A percentile compares a stretch with the other conserved stretches of the same genome.
phyloP scores from a whole-genome alignment of 1,140 invertebrate genomes.

The Halictus rubicundus region DNA sequence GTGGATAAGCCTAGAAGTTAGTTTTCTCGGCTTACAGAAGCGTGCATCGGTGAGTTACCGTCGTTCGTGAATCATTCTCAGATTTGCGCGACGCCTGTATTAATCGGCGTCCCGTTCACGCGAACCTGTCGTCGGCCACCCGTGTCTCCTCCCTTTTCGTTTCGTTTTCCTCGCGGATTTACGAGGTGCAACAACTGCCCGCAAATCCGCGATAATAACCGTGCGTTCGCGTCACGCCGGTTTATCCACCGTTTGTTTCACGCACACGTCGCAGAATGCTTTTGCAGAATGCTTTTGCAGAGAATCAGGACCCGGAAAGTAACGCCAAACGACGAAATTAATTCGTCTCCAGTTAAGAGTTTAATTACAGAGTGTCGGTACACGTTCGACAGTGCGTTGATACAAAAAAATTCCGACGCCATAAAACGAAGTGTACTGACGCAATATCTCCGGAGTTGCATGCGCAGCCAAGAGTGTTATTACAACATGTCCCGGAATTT shows the following conservation, averaged over 20 bases:
- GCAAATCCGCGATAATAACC: conserved; percentile 42
- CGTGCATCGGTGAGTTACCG: conserved; percentile 17
- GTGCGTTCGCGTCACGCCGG: conserved; percentile 1
- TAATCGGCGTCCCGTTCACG: conserved; percentile 22
- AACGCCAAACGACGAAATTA: no score
- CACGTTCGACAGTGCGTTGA: no score
- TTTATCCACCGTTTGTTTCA: conserved; percentile 12
- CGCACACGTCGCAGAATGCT: no score
- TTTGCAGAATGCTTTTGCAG: no score
- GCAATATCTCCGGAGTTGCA: neutral
- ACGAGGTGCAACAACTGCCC: conserved; percentile 21
- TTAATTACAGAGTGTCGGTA: no score
- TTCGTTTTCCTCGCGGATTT: conserved; percentile 26
- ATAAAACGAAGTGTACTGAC: neutral
- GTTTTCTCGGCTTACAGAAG: neutral
- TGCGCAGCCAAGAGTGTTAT: neutral
- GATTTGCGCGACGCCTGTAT: conserved; percentile 26
- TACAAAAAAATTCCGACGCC: no score
- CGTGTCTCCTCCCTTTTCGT: neutral
- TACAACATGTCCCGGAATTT: conserved; percentile 10
- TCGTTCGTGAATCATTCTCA: conserved; percentile 24
- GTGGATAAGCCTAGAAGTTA: neutral
- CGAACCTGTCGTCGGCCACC: neutral
- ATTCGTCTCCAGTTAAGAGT: no score
- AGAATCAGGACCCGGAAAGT: no score